phyloP scores from a whole-genome alignment of 2,888 invertebrate genomes.

The Meta bourneti region DNA sequence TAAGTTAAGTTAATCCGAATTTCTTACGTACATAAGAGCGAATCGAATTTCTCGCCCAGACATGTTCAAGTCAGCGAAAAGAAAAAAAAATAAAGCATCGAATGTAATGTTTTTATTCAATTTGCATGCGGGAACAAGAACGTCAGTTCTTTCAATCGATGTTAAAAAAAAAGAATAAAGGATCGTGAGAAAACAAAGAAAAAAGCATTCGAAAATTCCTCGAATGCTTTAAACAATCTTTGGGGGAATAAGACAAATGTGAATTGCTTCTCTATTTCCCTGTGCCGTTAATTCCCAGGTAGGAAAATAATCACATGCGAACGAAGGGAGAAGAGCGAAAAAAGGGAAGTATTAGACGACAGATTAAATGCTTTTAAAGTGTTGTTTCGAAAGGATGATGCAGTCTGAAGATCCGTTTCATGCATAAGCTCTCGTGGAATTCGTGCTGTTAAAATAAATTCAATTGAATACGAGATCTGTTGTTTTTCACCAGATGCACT shows the following conservation, averaged over 20 bases:
- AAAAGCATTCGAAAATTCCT: slow-evolving; percentile 14
- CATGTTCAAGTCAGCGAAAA: not conserved
- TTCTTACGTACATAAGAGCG: not conserved
- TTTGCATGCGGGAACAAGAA: slow-evolving; percentile 21
- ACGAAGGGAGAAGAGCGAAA: slow-evolving; percentile 21
- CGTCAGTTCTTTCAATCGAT: not conserved
- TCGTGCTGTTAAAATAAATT: not conserved
- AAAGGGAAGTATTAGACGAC: slow-evolving; percentile 5
- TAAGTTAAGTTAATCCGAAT: not conserved
- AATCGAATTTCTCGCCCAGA: slow-evolving; percentile 1
- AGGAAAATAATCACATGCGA: slow-evolving; percentile 22
- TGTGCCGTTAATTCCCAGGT: slow-evolving; percentile 33
- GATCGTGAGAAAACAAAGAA: not conserved
- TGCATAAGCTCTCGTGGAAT: not conserved
- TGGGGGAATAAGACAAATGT: slow-evolving; percentile 30
- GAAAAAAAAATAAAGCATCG: not conserved
- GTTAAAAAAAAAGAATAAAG: not conserved
- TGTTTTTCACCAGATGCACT: not conserved
- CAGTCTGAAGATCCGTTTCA: not conserved
- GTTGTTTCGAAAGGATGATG: slow-evolving; percentile 2
- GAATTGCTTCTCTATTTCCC: slow-evolving; percentile 22
- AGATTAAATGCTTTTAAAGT: slow-evolving; percentile 45
- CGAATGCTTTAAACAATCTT: slow-evolving; percentile 20
- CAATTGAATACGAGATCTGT: not conserved
- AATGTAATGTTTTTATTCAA: slow-evolving; percentile 42